Base-by-base conservation (phyloP, 2,797 vertebrate species). In the Lates japonicus region DNA sequence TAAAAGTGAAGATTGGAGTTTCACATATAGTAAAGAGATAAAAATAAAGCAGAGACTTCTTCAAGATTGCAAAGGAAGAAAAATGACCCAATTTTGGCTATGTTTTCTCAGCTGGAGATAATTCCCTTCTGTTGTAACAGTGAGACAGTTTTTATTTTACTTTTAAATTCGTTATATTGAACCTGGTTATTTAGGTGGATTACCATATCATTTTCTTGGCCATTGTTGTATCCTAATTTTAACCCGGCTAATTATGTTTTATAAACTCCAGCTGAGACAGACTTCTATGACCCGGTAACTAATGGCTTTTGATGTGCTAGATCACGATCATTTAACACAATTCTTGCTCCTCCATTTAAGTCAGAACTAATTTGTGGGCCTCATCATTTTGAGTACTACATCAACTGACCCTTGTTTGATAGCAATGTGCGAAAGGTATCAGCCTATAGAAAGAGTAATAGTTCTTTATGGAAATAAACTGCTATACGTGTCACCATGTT, bases 1-100 rank as follows among this genome's bases (percentile, higher is more conserved):
- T 68, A 74, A 63, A 83, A 83, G 61, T 69, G 77, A 86, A 77
- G 72, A 79, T 39, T 68, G 49, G 59, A 75, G 68, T 76, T 74
- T 84, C 74, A 89, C 67, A 87, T 86, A 59, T 75, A 62, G 59
- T 54, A 73, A 81, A 74, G 35, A 83, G 79, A 87, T 80, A 86
- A 91, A 81, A 81, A 70, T 70, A 79, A 82, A 80, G 79, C 55
- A n/a, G 69, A 83, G 68, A n/a, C 79, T 82, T 87, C 75, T 77
- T 67, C 70, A n/a, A 87, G 71, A 90, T 85, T 63, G 82, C 86
- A 86, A 87, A 86, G 81, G 87, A 85, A 44, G 42, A 78, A 83
- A 80, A 88, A 83, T 87, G 69, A 89, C 86, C 88, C 69, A 90
- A 80, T 88, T 91, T 85, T 78, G 49, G 54, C 57, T 80, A 51